These are phyloP conservation scores for Alfaro cultratus DNA, from an alignment of 2,797 vertebrate species.

Conservation along the genomic window DNA sequence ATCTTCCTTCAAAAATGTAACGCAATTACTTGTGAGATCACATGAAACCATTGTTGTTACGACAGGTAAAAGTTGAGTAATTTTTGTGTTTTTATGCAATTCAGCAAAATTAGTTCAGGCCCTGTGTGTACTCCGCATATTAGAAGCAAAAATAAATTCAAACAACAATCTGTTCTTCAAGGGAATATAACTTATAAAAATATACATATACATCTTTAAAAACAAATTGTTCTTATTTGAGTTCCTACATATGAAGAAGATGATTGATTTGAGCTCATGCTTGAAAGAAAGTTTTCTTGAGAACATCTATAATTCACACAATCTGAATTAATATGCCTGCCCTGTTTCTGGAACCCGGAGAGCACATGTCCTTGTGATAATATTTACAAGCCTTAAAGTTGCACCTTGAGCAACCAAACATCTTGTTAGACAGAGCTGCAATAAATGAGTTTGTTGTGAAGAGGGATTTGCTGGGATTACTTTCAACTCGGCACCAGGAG, in stretches of 20 bases:
- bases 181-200: not conserved
- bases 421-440: conserved; percentile 62
- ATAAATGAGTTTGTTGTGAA: conserved; percentile 69
- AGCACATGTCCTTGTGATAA: conserved; percentile 63
- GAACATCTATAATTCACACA: conserved; percentile 57
- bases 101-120: not conserved
- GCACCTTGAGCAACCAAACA: conserved; percentile 59
- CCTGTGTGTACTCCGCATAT: not conserved
- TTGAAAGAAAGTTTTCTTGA: conserved; percentile 35
- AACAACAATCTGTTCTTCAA: not conserved
- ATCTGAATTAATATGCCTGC: conserved; percentile 40
- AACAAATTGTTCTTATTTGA: conserved; percentile 10
- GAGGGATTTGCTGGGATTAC: conserved; percentile 72
- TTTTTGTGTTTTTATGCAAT: not conserved
- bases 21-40: not conserved
- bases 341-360: conserved; percentile 53
- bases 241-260: not conserved
- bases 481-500: conserved; percentile 62
- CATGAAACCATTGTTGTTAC: not conserved
- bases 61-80: not conserved
- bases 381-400: conserved; percentile 61
- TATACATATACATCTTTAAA: not conserved
- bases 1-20: not conserved
- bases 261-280: not conserved
- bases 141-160: not conserved